Evolutionary conservation across 2,797 vertebrate genomes (phyloP), one percentile per base, ranked within the genome.

Genomic region (Phoxinus dragarum): DNA sequence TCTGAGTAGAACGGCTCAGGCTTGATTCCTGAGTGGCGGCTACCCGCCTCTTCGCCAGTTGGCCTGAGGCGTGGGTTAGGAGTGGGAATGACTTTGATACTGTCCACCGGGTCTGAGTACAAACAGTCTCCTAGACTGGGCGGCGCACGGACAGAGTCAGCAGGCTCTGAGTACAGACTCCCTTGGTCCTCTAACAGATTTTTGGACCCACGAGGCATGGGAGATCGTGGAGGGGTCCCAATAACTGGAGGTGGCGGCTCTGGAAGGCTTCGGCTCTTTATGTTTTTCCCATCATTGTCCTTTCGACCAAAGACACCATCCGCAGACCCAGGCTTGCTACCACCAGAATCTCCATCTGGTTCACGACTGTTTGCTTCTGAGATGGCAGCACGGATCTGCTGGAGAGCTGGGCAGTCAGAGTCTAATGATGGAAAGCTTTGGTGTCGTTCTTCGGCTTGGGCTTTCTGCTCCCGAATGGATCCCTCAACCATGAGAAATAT

Each of bases 91-190:
- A 83, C 27, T 87, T 94, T 94, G 86, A 96, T 91, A 92, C 93
- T 97, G 94, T 98, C 98, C 82, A 98, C 86, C 0, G 98, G 98
- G 89, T 99, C 97, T 0, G 97, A 97, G 88, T 99, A 99, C 1
- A 99, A 93, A 0, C 94, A 89, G 81, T 99, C 97, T 0, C 79
- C 86, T 17, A 80, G 9, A 21, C 89, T 88, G 38, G 87, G 90
- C 27, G 89, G 91, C 34, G 94, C 47, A n/a, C 96, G 96, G 67
- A 99, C 91, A 0, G 97, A 95, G 86, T 99, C 98, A 59, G 96
- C 94, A 0, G 98, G 98, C 88, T 99, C 98, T 0, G 98, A 97
- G 88, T 99, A 99, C 44, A 99, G 91, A 0, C 91, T 92, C 47
- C 86, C 79, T 0, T 76, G 92, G 82, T 97, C 94, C 12, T 94